These are phyloP conservation scores for Orussus abietinus DNA, from an alignment of 1,140 invertebrate species.

Conservation along the genomic window DNA sequence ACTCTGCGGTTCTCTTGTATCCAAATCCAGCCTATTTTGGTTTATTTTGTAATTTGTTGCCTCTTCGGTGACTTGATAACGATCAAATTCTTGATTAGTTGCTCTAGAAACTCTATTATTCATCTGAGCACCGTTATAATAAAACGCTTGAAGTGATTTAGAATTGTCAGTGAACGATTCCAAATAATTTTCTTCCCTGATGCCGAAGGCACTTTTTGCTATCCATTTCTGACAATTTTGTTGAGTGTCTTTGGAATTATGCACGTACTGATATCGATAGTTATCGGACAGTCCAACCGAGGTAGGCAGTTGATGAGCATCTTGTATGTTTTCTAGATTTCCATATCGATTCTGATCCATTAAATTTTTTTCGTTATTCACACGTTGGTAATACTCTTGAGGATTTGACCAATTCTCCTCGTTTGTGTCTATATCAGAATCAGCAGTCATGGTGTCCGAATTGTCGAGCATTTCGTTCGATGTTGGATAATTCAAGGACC, in stretches of 20 bases:
- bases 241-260: slow-evolving; percentile 18
- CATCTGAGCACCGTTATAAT: slow-evolving; percentile 20
- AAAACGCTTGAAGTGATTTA: slow-evolving; percentile 22
- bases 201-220: slow-evolving; percentile 25
- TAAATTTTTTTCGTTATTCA: slow-evolving; percentile 16
- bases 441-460: slow-evolving; percentile 46
- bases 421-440: slow-evolving; percentile 37
- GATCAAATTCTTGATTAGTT: slow-evolving; percentile 2
- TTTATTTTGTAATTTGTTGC: slow-evolving; percentile 12
- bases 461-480: slow-evolving; percentile 30
- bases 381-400: slow-evolving; percentile 20
- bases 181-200: slow-evolving; percentile 11
- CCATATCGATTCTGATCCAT: slow-evolving; percentile 6
- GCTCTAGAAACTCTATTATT: slow-evolving; percentile 10
- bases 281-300: slow-evolving; percentile 10
- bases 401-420: slow-evolving; percentile 28
- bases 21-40: slow-evolving; percentile 17
- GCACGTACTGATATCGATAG: slow-evolving; percentile 26
- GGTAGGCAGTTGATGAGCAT: slow-evolving; percentile 18
- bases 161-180: slow-evolving; percentile 15
- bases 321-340: too few relatives aligned
- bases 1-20: too few relatives aligned
- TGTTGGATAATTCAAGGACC: slow-evolving; percentile 19
- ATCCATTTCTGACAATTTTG: slow-evolving; percentile 40
- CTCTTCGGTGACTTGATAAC: slow-evolving; percentile 15